Conservation (phyloP, 2,113 vertebrate species). For the Reinhardtius hippoglossoides region DNA sequence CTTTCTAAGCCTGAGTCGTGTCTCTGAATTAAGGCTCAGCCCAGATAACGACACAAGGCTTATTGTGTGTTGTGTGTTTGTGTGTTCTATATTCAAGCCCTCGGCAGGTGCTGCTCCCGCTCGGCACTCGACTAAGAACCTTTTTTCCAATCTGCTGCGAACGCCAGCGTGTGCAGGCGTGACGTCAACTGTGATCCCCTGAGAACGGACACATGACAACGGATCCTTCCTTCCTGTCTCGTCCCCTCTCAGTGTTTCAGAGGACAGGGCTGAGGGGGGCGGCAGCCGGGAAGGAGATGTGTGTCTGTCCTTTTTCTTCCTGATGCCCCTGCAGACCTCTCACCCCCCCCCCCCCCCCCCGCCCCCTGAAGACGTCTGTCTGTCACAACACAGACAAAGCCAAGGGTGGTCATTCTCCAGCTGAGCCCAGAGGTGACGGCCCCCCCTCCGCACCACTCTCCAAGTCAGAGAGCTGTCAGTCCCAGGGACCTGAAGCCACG, state of each 20-base stretch:
- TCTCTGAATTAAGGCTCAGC: neutral
- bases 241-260: slow-evolving; percentile 5
- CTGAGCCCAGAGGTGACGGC: slow-evolving; percentile 40
- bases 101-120: slow-evolving; percentile 25
- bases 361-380: slow-evolving; percentile 18
- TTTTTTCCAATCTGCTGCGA: slow-evolving; percentile 32
- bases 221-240: slow-evolving; percentile 26
- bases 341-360: neutral
- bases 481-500: slow-evolving; percentile 1
- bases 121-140: slow-evolving; percentile 26
- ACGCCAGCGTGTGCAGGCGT: slow-evolving; percentile 7
- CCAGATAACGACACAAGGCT: slow-evolving; percentile 6
- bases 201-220: slow-evolving; percentile 53
- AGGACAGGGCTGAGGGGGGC: slow-evolving; percentile 2
- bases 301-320: slow-evolving; percentile 18
- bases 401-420: slow-evolving; percentile 20
- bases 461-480: slow-evolving; percentile 47
- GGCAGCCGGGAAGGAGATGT: slow-evolving; percentile 20
- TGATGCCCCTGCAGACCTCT: slow-evolving; percentile 9
- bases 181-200: slow-evolving; percentile 47
- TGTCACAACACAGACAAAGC: slow-evolving; percentile 47
- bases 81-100: slow-evolving; percentile 30
- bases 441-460: slow-evolving; percentile 2
- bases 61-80: slow-evolving; percentile 1
- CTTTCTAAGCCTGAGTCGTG: neutral